Evolutionary conservation across 2,113 vertebrate genomes (phyloP).

Genomic region (mouse (Mus musculus)): DNA sequence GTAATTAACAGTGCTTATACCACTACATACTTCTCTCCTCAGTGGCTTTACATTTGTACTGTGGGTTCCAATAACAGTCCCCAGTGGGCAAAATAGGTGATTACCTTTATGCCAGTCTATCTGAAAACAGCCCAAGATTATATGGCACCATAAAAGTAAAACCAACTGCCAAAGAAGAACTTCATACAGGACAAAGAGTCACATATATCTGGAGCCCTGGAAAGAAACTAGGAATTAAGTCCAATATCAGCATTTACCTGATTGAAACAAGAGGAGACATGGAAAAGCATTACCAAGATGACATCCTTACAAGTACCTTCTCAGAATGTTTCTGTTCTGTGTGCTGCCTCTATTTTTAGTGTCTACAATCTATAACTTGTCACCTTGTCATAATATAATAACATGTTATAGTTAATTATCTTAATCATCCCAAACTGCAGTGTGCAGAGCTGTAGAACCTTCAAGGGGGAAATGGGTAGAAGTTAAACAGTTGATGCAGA

Average conservation of each 20-base stretch:
- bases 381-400: neutral
- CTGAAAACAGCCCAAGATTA: neutral
- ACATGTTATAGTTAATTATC: neutral
- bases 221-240: conserved; percentile 52
- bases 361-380: neutral
- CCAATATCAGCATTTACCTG: neutral
- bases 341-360: conserved; percentile 11
- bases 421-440: neutral
- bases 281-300: conserved; percentile 24
- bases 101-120: neutral
- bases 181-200: neutral
- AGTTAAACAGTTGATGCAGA: conserved; percentile 16
- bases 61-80: conserved; percentile 3
- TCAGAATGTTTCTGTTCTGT: conserved; percentile 12
- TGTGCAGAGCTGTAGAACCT: neutral
- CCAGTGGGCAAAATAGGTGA: conserved; percentile 22
- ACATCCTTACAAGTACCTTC: conserved; percentile 10
- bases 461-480: neutral
- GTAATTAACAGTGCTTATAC: neutral
- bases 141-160: neutral
- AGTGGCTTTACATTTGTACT: neutral
- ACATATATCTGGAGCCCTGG: neutral
- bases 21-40: neutral
- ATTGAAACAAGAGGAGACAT: conserved; percentile 13
- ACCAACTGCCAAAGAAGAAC: neutral